phyloP scores from a whole-genome alignment of 1,140 invertebrate species.

The Sycophila sp. region DNA sequence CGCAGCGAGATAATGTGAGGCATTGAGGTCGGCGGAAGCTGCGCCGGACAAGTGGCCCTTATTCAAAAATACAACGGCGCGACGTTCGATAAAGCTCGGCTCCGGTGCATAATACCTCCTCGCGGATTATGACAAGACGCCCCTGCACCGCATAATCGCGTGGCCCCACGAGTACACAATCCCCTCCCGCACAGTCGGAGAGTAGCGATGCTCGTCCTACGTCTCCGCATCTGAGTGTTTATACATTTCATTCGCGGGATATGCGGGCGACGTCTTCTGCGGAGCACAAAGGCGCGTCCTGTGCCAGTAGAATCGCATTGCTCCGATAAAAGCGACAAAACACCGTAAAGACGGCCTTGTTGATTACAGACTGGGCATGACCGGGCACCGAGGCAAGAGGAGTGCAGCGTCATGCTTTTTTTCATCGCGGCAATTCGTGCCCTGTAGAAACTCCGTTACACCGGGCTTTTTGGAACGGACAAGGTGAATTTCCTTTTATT shows the following conservation, averaged over 20 bases:
- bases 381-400: no score
- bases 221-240: no score
- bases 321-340: conserved; percentile 52
- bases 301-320: conserved; percentile 62
- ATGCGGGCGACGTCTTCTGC: neutral
- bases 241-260: conserved; percentile 58
- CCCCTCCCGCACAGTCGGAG: no score
- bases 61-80: conserved; percentile 4
- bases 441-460: no score
- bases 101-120: neutral
- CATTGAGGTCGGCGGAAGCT: conserved; percentile 6
- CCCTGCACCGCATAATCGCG: conserved; percentile 1
- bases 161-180: neutral
- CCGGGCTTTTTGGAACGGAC: no score
- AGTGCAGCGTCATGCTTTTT: no score
- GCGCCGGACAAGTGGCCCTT: conserved; percentile 20
- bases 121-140: conserved; percentile 11
- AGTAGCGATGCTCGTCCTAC: no score
- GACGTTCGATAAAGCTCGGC: neutral
- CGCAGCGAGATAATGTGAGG: neutral
- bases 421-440: no score
- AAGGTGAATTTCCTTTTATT: no score
- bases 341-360: conserved; percentile 62
- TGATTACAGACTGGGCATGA: conserved; percentile 54
- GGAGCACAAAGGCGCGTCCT: conserved; percentile 63